Base-by-base conservation (phyloP, 2,888 invertebrate genomes). In the Lasius platythorax region DNA sequence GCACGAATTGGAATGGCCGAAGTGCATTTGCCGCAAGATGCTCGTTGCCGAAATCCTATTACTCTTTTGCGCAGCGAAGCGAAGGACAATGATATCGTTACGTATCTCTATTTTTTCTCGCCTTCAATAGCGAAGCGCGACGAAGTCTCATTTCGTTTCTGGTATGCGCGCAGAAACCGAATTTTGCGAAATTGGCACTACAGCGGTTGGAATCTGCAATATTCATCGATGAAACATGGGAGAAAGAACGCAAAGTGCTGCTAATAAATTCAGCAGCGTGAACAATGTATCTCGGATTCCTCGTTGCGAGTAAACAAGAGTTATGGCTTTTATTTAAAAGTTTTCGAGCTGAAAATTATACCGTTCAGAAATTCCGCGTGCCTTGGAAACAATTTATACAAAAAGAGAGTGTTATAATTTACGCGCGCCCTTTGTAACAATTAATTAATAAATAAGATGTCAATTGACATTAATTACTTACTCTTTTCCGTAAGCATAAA, bases 51-150 rank as follows among this genome's bases (percentile, higher is more conserved):
- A 53, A 82, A 81, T 63, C 64, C 46, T 64, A 83, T 87, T 75
- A 50, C 30, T 46, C 28, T 83, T 68, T 56, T 23, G 15, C 3
- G 23, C 12, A n/a, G 28, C 30, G 8, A 23, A 46, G 11, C 18
- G 2, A 43, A 63, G 46, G 33, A 67, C 61, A 74, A 84, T 79
- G 61, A 66, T 61, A 61, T 56, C 53, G 68, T 50, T 37, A 23
- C 43, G 63, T 43, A 56, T 23, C 30, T 68, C 70, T 46, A 56
- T 56, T 40, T 30, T 50, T 86, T 85, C 74, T 82, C 50, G 33
- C 56, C 61, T 74, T 84, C 81, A 84, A 79, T 88, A 61, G 64
- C 74, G n/a, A 58, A 53, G 53, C 72, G 68, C 81, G 83, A 86
- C 74, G 28, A 28, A 15, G 72, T 56, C 30, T 53, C 23, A 72